Evolutionary conservation across 2,888 invertebrate species (phyloP), one percentile per base, ranked within the genome.

Genomic region (Acanthosepion lycidas): DNA sequence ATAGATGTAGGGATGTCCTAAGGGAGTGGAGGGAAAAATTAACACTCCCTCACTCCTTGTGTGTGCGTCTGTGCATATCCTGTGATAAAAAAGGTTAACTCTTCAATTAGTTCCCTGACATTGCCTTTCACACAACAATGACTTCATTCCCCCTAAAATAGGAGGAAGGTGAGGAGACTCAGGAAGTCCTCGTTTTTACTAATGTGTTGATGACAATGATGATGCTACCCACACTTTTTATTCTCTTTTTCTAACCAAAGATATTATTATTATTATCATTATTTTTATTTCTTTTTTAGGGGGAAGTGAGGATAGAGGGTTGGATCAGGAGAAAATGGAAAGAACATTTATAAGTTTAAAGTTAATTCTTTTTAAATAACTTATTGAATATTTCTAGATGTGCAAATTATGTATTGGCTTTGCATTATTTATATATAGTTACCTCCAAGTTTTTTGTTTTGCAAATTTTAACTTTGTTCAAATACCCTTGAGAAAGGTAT

Each of bases 111-210:
- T 78, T 78, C 78, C n/a, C 78, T 33, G 78, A 78, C 78, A 78
- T 78, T 78, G 78, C n/a, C n/a, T 78, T 78, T 78, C 78, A 78
- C 78, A 78, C 78, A 78, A 78, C 78, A 78, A 78, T 78, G 78
- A 78, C 78, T 78, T 78, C n/a, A 78, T 78, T 78, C 78, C 78
- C 78, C 78, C 12, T 78, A 78, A 78, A 78, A 78, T 78, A 18
- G 12, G 78, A 78, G 78, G 78, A 78, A 78, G n/a, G n/a, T 33
- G n/a, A 78, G n/a, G 78, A 78, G n/a, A 78, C 78, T 78, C 78
- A 78, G 78, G 78, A 78, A 78, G 78, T 78, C 78, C 78, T 78
- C 78, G 0, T 64, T n/a, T 78, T n/a, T 78, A 8, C n/a, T 78
- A n/a, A n/a, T n/a, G n/a, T 33, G 12, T 3, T n/a, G n/a, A 33